Conservation (phyloP, 2,888 invertebrate genomes). For the Brassicogethes aeneus region DNA sequence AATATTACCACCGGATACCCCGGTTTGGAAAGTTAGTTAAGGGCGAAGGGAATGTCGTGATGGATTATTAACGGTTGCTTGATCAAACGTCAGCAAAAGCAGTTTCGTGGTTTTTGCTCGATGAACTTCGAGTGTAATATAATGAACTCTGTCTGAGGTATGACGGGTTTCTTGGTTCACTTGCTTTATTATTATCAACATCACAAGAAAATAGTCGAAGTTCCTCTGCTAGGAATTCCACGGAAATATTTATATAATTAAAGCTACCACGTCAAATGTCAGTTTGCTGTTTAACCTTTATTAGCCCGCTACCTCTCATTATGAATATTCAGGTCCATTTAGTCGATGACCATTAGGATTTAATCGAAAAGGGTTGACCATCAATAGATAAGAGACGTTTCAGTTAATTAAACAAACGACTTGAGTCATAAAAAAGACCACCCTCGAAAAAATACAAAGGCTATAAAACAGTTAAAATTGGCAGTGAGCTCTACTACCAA, state of each 20-base stretch:
- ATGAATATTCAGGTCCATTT: too few relatives aligned
- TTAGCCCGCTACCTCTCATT: too few relatives aligned
- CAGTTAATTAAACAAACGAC: background rate
- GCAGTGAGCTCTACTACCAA: constrained; percentile 27
- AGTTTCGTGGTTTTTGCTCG: constrained; percentile 21
- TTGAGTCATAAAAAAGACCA: constrained; percentile 13
- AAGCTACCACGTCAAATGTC: too few relatives aligned
- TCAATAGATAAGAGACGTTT: too few relatives aligned
- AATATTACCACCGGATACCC: constrained; percentile 7
- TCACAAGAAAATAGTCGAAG: too few relatives aligned
- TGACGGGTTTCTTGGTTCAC: constrained; percentile 13
- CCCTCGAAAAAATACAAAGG: constrained; percentile 20
- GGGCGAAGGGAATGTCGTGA: constrained; percentile 13
- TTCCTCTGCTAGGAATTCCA: too few relatives aligned
- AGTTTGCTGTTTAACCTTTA: too few relatives aligned
- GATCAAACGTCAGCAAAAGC: constrained; percentile 21
- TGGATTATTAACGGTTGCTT: constrained; percentile 20
- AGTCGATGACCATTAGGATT: too few relatives aligned
- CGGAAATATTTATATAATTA: too few relatives aligned
- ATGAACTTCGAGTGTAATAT: constrained; percentile 11
- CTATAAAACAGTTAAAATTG: constrained; percentile 30
- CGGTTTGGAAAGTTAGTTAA: constrained; percentile 7
- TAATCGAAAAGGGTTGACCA: too few relatives aligned
- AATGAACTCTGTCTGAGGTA: constrained; percentile 19
- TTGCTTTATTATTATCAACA: constrained; percentile 3